A percentile compares a stretch with the other conserved stretches of the same genome.
phyloP scores from a whole-genome alignment of 2,113 vertebrate genomes.

The Poecilia latipinna region DNA sequence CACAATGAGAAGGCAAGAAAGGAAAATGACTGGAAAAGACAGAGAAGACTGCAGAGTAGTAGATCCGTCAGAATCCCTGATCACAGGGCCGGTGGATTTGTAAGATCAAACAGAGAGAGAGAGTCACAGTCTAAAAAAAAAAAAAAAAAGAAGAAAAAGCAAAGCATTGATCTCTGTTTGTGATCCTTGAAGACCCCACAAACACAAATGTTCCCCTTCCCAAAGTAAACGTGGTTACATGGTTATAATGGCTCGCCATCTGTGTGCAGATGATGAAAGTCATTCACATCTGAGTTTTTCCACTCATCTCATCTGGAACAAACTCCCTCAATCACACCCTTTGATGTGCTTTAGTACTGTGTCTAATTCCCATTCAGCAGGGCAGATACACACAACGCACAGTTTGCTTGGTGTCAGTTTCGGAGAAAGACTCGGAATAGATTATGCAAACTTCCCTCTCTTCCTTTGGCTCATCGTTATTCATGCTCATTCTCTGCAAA shows the following conservation, averaged over 20 bases:
- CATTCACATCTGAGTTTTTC: slow-evolving; percentile 65
- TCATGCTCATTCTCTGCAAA: slow-evolving; percentile 36
- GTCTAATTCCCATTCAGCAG: slow-evolving; percentile 72
- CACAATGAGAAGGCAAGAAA: too few relatives aligned
- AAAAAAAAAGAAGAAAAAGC: slow-evolving; percentile 36
- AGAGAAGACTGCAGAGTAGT: too few relatives aligned
- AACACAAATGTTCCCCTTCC: slow-evolving; percentile 54
- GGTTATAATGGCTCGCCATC: slow-evolving; percentile 62
- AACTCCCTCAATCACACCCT: slow-evolving; percentile 67
- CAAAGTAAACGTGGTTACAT: slow-evolving; percentile 60
- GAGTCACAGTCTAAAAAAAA: background rate
- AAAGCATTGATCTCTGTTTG: slow-evolving; percentile 39
- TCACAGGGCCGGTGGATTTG: background rate
- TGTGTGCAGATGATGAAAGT: slow-evolving; percentile 71
- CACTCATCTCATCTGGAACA: slow-evolving; percentile 72
- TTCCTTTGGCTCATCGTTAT: slow-evolving; percentile 35
- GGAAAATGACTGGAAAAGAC: too few relatives aligned
- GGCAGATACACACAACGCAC: slow-evolving; percentile 60
- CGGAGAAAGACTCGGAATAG: slow-evolving; percentile 47
- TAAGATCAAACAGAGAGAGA: background rate
- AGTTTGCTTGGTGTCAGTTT: slow-evolving; percentile 56
- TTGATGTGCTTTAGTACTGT: slow-evolving; percentile 75
- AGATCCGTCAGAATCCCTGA: too few relatives aligned
- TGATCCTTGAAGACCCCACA: slow-evolving; percentile 47
- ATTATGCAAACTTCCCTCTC: slow-evolving; percentile 45